Evolutionary conservation across 2,888 invertebrate genomes (phyloP).

Genomic region (Stenoptilia bipunctidactyla): DNA sequence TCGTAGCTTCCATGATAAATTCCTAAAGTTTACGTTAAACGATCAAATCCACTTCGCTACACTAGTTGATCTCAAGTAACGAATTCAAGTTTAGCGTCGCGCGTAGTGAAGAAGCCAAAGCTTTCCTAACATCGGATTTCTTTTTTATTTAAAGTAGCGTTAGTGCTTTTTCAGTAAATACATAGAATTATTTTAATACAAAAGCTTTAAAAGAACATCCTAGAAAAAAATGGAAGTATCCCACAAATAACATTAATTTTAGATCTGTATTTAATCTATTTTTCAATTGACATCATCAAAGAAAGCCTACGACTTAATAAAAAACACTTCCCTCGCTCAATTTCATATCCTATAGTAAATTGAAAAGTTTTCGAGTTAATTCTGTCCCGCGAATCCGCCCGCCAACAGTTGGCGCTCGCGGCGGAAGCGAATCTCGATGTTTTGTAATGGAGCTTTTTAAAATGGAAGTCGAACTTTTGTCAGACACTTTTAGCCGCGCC

Average conservation of each 20-base stretch:
- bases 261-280: not conserved
- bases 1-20: no score
- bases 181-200: not conserved
- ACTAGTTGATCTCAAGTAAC: constrained; percentile 27
- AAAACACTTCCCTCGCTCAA: constrained; percentile 40
- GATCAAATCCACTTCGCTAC: not conserved
- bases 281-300: not conserved
- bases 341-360: constrained; percentile 56
- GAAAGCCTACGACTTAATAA: constrained; percentile 11
- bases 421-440: constrained; percentile 70
- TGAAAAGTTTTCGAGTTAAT: constrained; percentile 63
- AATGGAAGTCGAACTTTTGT: constrained; percentile 72
- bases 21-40: not conserved
- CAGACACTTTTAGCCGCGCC: constrained; percentile 70
- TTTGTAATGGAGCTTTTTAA: constrained; percentile 72
- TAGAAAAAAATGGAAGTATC: not conserved
- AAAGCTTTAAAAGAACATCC: no score
- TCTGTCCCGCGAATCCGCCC: constrained; percentile 40
- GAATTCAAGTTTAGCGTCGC: constrained; percentile 59
- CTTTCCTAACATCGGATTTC: not conserved
- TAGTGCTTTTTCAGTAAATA: not conserved
- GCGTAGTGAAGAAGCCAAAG: constrained; percentile 31
- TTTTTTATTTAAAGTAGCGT: not conserved
- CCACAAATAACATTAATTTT: not conserved
- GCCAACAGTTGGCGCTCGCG: constrained; percentile 49